Conservation (phyloP, 1,140 invertebrate species). For the Plectrocnemia conspersa region DNA sequence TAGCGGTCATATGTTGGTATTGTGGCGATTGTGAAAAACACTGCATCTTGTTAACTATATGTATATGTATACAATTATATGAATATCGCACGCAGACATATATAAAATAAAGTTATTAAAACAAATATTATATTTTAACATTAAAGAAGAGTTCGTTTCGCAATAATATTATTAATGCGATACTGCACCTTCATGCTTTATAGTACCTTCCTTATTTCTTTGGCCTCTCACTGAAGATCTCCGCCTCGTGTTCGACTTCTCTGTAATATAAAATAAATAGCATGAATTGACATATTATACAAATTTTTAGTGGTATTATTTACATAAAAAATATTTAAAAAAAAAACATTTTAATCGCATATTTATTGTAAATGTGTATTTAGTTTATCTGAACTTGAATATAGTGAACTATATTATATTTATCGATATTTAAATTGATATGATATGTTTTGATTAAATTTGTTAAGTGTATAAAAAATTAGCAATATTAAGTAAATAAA, state of each 20-base stretch:
- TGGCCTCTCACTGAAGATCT: constrained; percentile 14
- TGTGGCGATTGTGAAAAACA: background rate
- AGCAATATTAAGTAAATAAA: no score
- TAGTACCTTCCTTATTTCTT: constrained; percentile 24
- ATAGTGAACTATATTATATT: no score
- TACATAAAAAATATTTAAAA: no score
- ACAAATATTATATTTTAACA: constrained; percentile 3
- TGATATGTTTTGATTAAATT: no score
- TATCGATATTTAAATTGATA: no score
- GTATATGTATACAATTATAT: no score
- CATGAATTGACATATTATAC: constrained; percentile 4
- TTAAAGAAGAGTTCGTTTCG: constrained; percentile 11
- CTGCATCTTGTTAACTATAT: no score
- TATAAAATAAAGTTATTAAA: background rate
- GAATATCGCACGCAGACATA: background rate
- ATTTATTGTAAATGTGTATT: no score
- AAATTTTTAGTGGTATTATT: no score
- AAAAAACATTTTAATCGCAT: background rate
- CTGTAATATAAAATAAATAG: constrained; percentile 6
- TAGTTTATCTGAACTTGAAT: no score
- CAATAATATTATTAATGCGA: constrained; percentile 7
- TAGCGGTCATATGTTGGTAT: no score
- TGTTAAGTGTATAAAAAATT: no score
- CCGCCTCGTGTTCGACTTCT: constrained; percentile 19
- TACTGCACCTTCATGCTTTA: constrained; percentile 10